Percentiles rank a stretch among this genome's conserved stretches.
These are phyloP conservation scores for Lordiphosa fenestrarum DNA, from an alignment of 2,888 invertebrate genomes.

Conservation along the genomic window DNA sequence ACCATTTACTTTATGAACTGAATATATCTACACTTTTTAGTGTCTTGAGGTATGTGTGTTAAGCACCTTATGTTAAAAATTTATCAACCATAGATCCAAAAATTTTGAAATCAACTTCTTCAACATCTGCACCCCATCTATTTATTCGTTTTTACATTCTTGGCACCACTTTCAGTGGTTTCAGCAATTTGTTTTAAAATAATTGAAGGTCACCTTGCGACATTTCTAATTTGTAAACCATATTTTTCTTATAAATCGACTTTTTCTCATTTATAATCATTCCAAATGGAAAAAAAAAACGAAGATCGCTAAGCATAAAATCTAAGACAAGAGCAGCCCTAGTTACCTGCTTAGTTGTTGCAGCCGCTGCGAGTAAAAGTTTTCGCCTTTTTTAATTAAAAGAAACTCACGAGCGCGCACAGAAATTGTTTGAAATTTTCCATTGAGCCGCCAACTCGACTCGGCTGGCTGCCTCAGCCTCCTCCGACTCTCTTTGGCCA, in stretches of 20 bases:
- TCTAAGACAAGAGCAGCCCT: conserved; percentile 69
- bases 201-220: too few relatives aligned
- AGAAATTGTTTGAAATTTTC: conserved; percentile 46
- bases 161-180: too few relatives aligned
- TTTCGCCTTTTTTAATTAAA: conserved; percentile 72
- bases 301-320: conserved; percentile 67
- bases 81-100: too few relatives aligned
- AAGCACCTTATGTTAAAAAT: too few relatives aligned
- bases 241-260: neutral
- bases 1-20: too few relatives aligned
- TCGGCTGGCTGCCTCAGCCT: conserved; percentile 18
- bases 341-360: conserved; percentile 65
- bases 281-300: neutral
- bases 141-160: too few relatives aligned
- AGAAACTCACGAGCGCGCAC: conserved; percentile 61
- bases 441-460: conserved; percentile 16
- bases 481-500: neutral
- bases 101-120: too few relatives aligned
- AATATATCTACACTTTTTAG: too few relatives aligned
- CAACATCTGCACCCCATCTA: too few relatives aligned
- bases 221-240: conserved; percentile 1
- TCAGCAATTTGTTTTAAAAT: too few relatives aligned
- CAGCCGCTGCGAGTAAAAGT: conserved; percentile 58
- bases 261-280: conserved; percentile 7
- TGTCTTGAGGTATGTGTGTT: too few relatives aligned